These are phyloP conservation scores for Periphyllus acericola DNA, from an alignment of 2,888 invertebrate genomes.

Conservation along the genomic window DNA sequence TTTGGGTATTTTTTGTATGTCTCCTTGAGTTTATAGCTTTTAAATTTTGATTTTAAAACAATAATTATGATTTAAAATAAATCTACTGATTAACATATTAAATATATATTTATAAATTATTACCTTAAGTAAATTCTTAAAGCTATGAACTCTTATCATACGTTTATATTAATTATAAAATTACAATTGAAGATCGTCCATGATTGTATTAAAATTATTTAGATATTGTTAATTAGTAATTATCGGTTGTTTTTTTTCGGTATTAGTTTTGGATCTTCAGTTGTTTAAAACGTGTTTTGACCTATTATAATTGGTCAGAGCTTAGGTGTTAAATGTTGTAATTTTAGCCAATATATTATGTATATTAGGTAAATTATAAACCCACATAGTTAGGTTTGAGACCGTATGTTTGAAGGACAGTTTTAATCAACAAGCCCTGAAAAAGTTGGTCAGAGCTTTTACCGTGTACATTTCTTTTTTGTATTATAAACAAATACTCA, in stretches of 20 bases:
- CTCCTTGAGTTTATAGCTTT: constrained; percentile 56
- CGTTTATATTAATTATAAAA: constrained; percentile 43
- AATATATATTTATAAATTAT: background rate
- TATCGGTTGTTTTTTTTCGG: constrained; percentile 13
- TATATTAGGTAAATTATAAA: constrained; percentile 34
- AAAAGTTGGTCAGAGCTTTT: constrained; percentile 62
- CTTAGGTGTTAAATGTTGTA: constrained; percentile 52
- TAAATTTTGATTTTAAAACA: constrained; percentile 2
- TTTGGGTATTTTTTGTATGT: constrained; percentile 51
- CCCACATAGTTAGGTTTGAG: constrained; percentile 39
- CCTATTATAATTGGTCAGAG: constrained; percentile 62
- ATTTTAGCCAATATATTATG: constrained; percentile 36
- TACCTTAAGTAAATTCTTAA: constrained; percentile 5
- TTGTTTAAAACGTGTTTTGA: constrained; percentile 58
- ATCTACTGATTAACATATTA: background rate
- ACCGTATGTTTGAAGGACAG: constrained; percentile 61
- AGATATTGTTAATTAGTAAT: constrained; percentile 47
- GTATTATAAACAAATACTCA: constrained; percentile 44
- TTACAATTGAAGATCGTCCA: constrained; percentile 59
- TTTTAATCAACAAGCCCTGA: constrained; percentile 61
- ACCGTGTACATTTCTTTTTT: constrained; percentile 44
- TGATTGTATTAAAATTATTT: constrained; percentile 44
- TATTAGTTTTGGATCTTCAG: constrained; percentile 58
- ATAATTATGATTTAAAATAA: background rate
- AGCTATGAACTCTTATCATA: constrained; percentile 54